Evolutionary conservation across 64 coral and sea anemone species (phyloP).

Genomic region (Cladopsammia gracilis): DNA sequence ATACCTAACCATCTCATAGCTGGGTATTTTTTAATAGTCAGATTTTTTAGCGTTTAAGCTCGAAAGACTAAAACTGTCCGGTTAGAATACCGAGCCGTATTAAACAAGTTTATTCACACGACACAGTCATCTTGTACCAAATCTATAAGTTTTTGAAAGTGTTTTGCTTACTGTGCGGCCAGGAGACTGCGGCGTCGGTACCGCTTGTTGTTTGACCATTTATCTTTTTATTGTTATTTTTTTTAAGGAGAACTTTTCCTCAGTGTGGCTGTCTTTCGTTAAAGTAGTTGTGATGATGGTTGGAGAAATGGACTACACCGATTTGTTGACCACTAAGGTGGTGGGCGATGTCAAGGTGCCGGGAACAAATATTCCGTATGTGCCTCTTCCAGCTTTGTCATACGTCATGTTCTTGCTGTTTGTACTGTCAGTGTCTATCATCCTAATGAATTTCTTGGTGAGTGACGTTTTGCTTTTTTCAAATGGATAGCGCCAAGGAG

Average conservation of each 20-base stretch:
- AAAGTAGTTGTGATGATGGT: conserved; percentile 85
- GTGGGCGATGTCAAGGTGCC: conserved; percentile 56
- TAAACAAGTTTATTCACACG: too few species aligned
- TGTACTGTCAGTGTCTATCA: conserved; percentile 74
- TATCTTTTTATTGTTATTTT: background rate
- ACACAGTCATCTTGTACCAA: too few species aligned
- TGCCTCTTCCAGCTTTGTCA: conserved; percentile 78
- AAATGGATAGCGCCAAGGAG: background rate
- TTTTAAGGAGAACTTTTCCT: conserved; percentile 65
- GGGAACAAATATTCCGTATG: conserved; percentile 45
- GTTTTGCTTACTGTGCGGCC: too few species aligned
- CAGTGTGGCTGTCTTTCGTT: conserved; percentile 66
- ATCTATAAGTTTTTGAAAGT: too few species aligned
- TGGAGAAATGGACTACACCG: conserved; percentile 82
- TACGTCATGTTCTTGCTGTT: conserved; percentile 73
- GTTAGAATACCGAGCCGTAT: too few species aligned
- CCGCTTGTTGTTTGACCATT: too few species aligned
- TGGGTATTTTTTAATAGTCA: too few species aligned
- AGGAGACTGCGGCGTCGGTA: too few species aligned
- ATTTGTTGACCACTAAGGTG: conserved; percentile 63
- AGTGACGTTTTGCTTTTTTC: background rate
- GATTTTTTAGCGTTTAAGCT: too few species aligned
- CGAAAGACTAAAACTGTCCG: too few species aligned
- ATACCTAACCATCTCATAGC: too few species aligned
- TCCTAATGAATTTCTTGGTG: conserved; percentile 92